A percentile compares a stretch with the other conserved stretches of the same genome.
Conservation (phyloP, 1,140 invertebrate species). For the Trachymyrmex septentrionalis region DNA sequence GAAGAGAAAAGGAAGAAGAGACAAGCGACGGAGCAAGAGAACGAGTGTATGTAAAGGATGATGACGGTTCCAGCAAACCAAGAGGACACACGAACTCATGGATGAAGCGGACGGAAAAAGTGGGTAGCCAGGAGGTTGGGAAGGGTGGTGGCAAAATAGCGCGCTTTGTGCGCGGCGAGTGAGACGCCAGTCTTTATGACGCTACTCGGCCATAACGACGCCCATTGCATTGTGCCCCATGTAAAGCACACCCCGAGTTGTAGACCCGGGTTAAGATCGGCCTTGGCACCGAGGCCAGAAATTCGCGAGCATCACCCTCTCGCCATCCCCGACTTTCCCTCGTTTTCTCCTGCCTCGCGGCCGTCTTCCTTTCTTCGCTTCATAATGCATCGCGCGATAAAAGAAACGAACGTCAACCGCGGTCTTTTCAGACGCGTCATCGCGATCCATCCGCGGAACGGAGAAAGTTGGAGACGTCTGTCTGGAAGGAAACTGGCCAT, state of each 20-base stretch:
- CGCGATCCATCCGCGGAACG: conserved; percentile 15
- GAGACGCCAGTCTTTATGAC: conserved; percentile 76
- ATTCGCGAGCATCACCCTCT: conserved; percentile 27
- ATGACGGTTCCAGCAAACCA: conserved; percentile 47
- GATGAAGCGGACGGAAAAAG: conserved; percentile 51
- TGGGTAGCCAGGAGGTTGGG: conserved; percentile 49
- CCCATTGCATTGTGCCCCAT: conserved; percentile 75
- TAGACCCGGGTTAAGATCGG: conserved; percentile 59
- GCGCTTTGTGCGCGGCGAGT: conserved; percentile 73
- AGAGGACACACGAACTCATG: conserved; percentile 28
- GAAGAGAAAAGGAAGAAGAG: neutral
- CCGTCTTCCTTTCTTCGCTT: conserved; percentile 60
- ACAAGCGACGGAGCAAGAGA: neutral
- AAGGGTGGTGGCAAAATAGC: conserved; percentile 76
- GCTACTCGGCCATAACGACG: conserved; percentile 77
- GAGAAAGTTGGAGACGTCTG: conserved; percentile 30
- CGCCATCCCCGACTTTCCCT: conserved; percentile 34
- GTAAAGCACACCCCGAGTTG: conserved; percentile 65
- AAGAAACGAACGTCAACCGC: conserved; percentile 73
- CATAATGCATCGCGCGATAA: conserved; percentile 73
- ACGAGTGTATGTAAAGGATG: conserved; percentile 20
- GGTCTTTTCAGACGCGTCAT: conserved; percentile 49
- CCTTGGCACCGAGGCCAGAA: conserved; percentile 66
- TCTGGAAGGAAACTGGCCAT: conserved; percentile 33
- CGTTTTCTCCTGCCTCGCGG: conserved; percentile 32